Evolutionary conservation across 2,888 invertebrate species (phyloP).

Genomic region (Tenthredo livida): DNA sequence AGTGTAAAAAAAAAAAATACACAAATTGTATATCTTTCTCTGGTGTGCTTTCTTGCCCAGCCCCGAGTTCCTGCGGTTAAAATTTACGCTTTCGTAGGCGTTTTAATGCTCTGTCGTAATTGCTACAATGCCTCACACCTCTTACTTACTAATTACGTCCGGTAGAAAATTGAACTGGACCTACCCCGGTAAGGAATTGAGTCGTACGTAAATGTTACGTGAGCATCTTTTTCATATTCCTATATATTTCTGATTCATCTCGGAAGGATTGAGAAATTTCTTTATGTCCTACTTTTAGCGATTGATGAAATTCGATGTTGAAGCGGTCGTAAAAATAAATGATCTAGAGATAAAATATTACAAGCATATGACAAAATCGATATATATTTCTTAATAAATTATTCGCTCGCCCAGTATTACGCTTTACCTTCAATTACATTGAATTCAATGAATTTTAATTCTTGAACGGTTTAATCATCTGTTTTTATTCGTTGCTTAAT

Average conservation of each 20-base stretch:
- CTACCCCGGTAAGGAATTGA: background rate
- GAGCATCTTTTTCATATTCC: background rate
- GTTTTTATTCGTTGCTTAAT: background rate
- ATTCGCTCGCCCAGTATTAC: background rate
- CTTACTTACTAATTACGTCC: slow-evolving; percentile 43
- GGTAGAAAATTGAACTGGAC: slow-evolving; percentile 37
- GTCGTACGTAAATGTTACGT: slow-evolving; percentile 28
- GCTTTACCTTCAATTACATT: background rate
- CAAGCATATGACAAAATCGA: background rate
- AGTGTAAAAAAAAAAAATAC: background rate
- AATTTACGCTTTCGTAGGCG: slow-evolving; percentile 45
- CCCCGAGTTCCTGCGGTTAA: background rate
- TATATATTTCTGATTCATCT: background rate
- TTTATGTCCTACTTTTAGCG: slow-evolving; percentile 29
- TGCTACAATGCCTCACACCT: slow-evolving; percentile 11
- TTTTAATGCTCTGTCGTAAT: slow-evolving; percentile 39
- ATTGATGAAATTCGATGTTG: background rate
- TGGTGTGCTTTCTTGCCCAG: slow-evolving; percentile 21
- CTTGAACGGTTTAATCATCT: background rate
- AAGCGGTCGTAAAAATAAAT: background rate
- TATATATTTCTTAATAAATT: background rate
- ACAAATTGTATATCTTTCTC: slow-evolving; percentile 35
- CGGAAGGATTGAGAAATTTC: slow-evolving; percentile 32
- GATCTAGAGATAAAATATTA: background rate
- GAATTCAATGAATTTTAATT: slow-evolving; percentile 10